Evolutionary conservation across 2,797 vertebrate species (phyloP).

Genomic region (Microchirus variegatus): DNA sequence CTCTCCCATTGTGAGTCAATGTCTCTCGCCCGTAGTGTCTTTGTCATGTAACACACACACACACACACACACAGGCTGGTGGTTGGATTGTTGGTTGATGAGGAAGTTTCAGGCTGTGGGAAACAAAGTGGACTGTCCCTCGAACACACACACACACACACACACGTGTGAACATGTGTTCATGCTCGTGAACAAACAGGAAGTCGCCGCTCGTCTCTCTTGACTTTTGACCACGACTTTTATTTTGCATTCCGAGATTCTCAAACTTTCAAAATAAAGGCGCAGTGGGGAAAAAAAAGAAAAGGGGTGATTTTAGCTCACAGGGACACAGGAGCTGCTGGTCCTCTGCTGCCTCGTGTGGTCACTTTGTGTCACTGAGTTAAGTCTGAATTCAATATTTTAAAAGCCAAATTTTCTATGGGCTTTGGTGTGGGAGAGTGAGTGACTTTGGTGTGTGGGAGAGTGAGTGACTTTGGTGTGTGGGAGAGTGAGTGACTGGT

Average conservation of each 20-base stretch:
- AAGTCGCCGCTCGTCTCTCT: slow-evolving; percentile 4
- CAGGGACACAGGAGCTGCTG: too few relatives aligned
- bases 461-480: too few relatives aligned
- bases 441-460: too few relatives aligned
- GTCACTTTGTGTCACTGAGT: too few relatives aligned
- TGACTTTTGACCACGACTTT: slow-evolving; percentile 15
- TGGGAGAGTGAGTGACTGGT: too few relatives aligned
- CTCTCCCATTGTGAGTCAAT: slow-evolving; percentile 30
- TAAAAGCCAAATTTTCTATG: too few relatives aligned
- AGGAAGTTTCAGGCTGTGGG: slow-evolving; percentile 59
- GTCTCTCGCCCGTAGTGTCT: slow-evolving; percentile 21
- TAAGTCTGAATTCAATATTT: too few relatives aligned
- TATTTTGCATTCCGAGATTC: slow-evolving; percentile 6
- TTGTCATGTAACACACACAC: slow-evolving; percentile 23
- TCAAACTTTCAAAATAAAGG: too few relatives aligned
- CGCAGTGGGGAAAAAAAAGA: too few relatives aligned
- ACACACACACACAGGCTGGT: background rate
- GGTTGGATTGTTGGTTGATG: slow-evolving; percentile 7
- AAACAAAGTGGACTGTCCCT: slow-evolving; percentile 44
- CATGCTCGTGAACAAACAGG: slow-evolving; percentile 23
- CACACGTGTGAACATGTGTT: slow-evolving; percentile 14
- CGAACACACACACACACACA: slow-evolving; percentile 16
- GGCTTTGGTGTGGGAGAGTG: too few relatives aligned
- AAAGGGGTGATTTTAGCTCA: too few relatives aligned
- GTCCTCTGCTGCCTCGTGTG: too few relatives aligned